phyloP scores from a whole-genome alignment of 2,888 invertebrate genomes.

The Protonemura montana region DNA sequence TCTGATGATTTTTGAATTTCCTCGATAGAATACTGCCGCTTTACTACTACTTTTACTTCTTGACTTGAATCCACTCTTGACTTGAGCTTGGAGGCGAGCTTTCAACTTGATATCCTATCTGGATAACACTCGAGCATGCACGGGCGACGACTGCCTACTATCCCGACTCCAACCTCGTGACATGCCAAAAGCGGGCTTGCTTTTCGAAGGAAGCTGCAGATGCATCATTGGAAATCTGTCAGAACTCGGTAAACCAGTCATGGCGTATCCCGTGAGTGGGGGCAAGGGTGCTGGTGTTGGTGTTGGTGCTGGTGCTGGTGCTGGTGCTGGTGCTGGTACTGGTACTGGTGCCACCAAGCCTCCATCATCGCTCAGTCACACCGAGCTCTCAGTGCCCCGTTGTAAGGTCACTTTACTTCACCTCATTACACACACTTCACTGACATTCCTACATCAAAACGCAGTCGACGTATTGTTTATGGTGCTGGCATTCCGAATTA shows the following conservation, averaged over 20 bases:
- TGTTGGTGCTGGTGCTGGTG: no score
- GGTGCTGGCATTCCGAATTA: not conserved
- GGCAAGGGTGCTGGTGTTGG: not conserved
- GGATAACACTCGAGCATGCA: slow-evolving; percentile 18
- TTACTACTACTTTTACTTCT: not conserved
- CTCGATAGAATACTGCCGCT: not conserved
- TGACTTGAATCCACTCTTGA: not conserved
- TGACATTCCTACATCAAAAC: not conserved
- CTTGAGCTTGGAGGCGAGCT: slow-evolving; percentile 2
- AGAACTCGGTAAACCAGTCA: not conserved
- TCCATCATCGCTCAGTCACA: no score
- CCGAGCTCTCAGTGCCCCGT: no score
- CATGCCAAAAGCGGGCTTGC: not conserved
- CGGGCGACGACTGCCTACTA: not conserved
- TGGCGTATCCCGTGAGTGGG: not conserved
- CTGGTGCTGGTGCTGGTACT: no score
- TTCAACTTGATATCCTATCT: not conserved
- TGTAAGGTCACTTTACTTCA: not conserved
- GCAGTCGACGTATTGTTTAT: slow-evolving; percentile 3
- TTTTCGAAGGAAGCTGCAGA: not conserved
- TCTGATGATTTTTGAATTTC: slow-evolving; percentile 19
- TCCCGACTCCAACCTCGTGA: not conserved
- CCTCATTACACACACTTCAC: not conserved
- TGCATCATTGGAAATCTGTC: slow-evolving; percentile 2
- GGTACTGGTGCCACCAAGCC: no score